phyloP scores from a whole-genome alignment of 2,888 invertebrate species.

The Caenorhabditis japonica region DNA sequence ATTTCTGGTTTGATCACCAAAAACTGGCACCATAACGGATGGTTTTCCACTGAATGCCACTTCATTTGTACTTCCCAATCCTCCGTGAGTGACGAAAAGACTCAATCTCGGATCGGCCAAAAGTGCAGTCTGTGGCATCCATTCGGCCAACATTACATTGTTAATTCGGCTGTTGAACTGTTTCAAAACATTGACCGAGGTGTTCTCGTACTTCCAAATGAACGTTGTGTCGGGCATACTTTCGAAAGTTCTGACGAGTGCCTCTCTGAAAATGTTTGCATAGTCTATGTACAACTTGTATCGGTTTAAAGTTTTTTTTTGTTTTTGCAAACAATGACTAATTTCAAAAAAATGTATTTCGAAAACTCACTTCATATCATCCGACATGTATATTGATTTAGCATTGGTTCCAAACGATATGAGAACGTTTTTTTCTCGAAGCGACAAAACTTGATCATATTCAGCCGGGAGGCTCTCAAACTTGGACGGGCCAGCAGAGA shows the following conservation, averaged over 20 bases:
- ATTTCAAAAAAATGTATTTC: background rate
- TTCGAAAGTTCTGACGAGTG: conserved; percentile 45
- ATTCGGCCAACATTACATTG: conserved; percentile 60
- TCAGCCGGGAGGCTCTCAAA: conserved; percentile 15
- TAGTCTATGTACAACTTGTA: background rate
- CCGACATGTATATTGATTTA: conserved; percentile 37
- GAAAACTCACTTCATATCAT: conserved; percentile 41
- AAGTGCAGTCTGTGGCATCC: conserved; percentile 62
- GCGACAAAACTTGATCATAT: conserved; percentile 30
- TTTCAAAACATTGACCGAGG: conserved; percentile 31
- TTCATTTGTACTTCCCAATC: conserved; percentile 55
- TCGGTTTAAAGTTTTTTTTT: conserved; percentile 5
- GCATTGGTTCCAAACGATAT: conserved; percentile 50
- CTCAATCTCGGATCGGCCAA: conserved; percentile 50
- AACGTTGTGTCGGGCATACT: conserved; percentile 58
- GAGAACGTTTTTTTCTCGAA: conserved; percentile 37
- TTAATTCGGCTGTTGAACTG: conserved; percentile 36
- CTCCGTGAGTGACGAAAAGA: conserved; percentile 59
- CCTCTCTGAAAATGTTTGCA: conserved; percentile 41
- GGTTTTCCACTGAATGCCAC: conserved; percentile 51
- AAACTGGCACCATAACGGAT: conserved; percentile 52
- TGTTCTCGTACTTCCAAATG: conserved; percentile 62
- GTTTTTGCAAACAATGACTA: background rate
- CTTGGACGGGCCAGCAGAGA: conserved; percentile 26
- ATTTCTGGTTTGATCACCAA: conserved; percentile 59